Evolutionary conservation across 64 coral and sea anemone species (phyloP).

Genomic region (Hydrozoanthus tunicans): DNA sequence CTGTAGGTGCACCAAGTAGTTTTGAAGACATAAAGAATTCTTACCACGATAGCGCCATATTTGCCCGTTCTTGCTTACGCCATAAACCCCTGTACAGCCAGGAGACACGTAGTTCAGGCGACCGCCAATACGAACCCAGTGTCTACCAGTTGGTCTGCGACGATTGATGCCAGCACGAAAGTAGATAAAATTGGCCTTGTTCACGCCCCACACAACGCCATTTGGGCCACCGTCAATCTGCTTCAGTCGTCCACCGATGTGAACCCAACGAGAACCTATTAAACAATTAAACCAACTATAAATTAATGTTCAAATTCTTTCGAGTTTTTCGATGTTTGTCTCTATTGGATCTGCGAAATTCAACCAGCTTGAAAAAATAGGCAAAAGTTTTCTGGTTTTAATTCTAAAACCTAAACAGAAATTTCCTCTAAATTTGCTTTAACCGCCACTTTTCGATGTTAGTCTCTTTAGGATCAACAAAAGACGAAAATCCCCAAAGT

Average conservation of each 20-base stretch:
- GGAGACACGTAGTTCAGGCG: background rate
- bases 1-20: background rate
- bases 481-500: too few relatives aligned
- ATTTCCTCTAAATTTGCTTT: too few relatives aligned
- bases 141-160: background rate
- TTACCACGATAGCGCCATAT: slow-evolving; percentile 14
- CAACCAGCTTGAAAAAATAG: too few relatives aligned
- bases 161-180: background rate
- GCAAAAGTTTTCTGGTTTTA: too few relatives aligned
- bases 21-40: background rate
- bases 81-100: background rate
- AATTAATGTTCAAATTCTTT: too few relatives aligned
- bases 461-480: too few relatives aligned
- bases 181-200: background rate
- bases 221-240: background rate
- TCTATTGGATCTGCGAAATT: too few relatives aligned
- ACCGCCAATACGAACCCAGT: background rate
- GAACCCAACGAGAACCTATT: background rate
- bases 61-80: background rate
- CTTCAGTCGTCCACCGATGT: background rate
- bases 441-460: too few relatives aligned
- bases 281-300: background rate
- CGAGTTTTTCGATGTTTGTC: too few relatives aligned
- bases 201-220: slow-evolving; percentile 11
- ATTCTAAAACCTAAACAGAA: too few relatives aligned